Percentiles rank a stretch among this genome's conserved stretches.
Conservation (phyloP, 2,797 vertebrate genomes). For the Oreonectes daqikongensis region DNA sequence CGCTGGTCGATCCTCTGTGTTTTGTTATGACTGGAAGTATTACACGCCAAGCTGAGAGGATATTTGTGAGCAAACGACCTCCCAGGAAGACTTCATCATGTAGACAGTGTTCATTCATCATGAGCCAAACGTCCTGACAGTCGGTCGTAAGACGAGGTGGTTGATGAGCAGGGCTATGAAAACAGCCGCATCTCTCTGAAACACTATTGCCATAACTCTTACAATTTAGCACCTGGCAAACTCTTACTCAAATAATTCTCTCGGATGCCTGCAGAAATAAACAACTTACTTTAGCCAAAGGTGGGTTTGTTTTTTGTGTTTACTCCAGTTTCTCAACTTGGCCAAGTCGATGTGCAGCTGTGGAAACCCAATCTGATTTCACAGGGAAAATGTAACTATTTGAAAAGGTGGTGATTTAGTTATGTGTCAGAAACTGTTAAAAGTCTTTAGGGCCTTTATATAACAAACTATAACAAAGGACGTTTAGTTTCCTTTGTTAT, state of each 20-base stretch:
- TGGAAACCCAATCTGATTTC: too few relatives aligned
- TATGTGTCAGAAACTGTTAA: too few relatives aligned
- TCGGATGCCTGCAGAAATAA: not conserved
- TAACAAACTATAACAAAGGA: too few relatives aligned
- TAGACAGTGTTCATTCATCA: constrained; percentile 62
- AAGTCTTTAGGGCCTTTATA: too few relatives aligned
- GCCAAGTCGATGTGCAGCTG: not conserved
- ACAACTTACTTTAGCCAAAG: not conserved
- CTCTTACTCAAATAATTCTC: constrained; percentile 35
- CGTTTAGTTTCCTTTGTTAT: too few relatives aligned
- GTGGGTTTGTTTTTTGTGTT: not conserved
- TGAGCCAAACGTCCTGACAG: constrained; percentile 55
- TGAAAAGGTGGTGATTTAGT: too few relatives aligned
- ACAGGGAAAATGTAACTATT: too few relatives aligned
- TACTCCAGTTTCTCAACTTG: not conserved
- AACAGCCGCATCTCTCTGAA: constrained; percentile 51
- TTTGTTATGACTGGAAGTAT: constrained; percentile 54
- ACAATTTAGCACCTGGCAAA: constrained; percentile 48
- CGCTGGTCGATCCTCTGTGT: constrained; percentile 39
- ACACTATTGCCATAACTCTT: constrained; percentile 46
- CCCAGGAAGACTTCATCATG: constrained; percentile 58
- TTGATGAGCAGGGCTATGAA: constrained; percentile 55
- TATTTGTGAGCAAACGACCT: constrained; percentile 58
- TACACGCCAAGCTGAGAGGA: constrained; percentile 49
- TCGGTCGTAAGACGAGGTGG: constrained; percentile 55